Evolutionary conservation across 1,140 invertebrate genomes (phyloP).

Genomic region (Drosophila arawakana): DNA sequence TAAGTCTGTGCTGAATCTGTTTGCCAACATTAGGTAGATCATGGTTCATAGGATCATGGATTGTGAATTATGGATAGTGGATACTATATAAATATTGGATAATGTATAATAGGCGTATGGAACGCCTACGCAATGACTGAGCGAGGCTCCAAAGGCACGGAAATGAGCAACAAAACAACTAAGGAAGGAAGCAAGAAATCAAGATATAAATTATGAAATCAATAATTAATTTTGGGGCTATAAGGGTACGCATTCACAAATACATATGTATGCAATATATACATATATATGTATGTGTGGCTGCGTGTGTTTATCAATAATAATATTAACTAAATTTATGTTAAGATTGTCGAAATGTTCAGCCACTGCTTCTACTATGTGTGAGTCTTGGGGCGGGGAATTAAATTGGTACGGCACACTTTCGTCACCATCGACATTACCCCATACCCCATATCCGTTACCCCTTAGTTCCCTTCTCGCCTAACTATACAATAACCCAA

Average conservation of each 20-base stretch:
- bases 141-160: conserved; percentile 68
- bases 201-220: background rate
- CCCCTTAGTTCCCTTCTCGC: too few species aligned
- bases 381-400: conserved; percentile 38
- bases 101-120: background rate
- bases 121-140: conserved; percentile 53
- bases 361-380: conserved; percentile 11
- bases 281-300: background rate
- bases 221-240: conserved; percentile 17
- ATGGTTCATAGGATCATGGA: background rate
- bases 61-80: too few species aligned
- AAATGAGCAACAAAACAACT: conserved; percentile 28
- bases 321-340: conserved; percentile 42
- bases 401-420: background rate
- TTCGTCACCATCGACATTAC: background rate
- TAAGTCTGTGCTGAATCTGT: conserved; percentile 98
- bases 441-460: background rate
- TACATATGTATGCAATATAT: background rate
- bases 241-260: conserved; percentile 1
- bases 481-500: conserved; percentile 26
- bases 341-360: conserved; percentile 16
- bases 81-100: too few species aligned
- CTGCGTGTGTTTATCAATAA: conserved; percentile 29
- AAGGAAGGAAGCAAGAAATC: conserved; percentile 3
- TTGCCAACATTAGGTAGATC: conserved; percentile 87